These are phyloP conservation scores for Ladona fulva DNA, from an alignment of 1,140 invertebrate genomes.

Conservation along the genomic window DNA sequence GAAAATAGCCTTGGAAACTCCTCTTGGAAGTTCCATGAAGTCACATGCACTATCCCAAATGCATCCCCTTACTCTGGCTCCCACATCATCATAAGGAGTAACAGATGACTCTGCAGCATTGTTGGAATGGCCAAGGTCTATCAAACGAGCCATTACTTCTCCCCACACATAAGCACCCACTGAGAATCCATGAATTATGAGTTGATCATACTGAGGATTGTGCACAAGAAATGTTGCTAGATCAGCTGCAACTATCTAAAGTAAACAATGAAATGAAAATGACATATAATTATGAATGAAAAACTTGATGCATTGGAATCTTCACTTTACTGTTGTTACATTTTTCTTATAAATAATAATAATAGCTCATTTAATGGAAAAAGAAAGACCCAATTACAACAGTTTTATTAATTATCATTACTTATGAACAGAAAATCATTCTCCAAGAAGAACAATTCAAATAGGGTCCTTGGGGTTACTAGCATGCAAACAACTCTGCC, in stretches of 20 bases:
- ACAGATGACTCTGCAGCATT: not conserved
- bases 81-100: conserved; percentile 47
- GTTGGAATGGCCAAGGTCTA: conserved; percentile 34
- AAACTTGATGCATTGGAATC: too few relatives aligned
- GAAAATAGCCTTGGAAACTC: conserved; percentile 68
- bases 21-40: conserved; percentile 66
- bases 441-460: too few relatives aligned
- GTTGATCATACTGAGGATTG: conserved; percentile 44
- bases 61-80: conserved; percentile 64
- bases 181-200: conserved; percentile 80
- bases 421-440: too few relatives aligned
- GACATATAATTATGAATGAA: too few relatives aligned
- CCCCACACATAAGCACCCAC: conserved; percentile 80
- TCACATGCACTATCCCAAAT: conserved; percentile 83
- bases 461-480: too few relatives aligned
- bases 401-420: too few relatives aligned
- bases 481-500: too few relatives aligned
- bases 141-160: conserved; percentile 60
- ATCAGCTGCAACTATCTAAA: not conserved
- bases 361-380: too few relatives aligned
- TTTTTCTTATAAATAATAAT: too few relatives aligned
- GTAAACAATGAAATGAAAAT: too few relatives aligned
- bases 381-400: too few relatives aligned
- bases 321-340: too few relatives aligned
- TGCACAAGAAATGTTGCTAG: not conserved